Conservation (phyloP, 2,113 vertebrate genomes). For the Mastomys coucha region DNA sequence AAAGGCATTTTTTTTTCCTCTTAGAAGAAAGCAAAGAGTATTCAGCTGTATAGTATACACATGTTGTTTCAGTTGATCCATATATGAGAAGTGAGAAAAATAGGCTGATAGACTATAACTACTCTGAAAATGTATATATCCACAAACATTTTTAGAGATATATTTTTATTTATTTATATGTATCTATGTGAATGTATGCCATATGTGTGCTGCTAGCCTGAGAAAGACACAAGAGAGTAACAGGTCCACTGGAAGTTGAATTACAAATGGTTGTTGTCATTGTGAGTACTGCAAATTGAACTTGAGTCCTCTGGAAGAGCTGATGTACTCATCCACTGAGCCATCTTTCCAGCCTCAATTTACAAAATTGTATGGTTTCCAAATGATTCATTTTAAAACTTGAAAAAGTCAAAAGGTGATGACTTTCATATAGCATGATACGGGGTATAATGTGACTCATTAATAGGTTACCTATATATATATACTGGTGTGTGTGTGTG, state of each 20-base stretch:
- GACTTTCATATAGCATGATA: slow-evolving; percentile 33
- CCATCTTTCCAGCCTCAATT: background rate
- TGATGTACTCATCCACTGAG: background rate
- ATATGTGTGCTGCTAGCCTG: background rate
- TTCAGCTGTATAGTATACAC: background rate
- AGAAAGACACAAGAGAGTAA: background rate
- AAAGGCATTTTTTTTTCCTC: background rate
- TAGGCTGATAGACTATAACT: background rate
- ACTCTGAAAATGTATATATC: slow-evolving; percentile 45
- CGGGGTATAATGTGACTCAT: background rate
- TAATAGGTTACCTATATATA: slow-evolving; percentile 56
- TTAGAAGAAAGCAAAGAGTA: slow-evolving; percentile 34
- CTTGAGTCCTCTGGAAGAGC: background rate
- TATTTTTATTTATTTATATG: background rate
- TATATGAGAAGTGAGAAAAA: background rate
- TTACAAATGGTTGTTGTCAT: background rate
- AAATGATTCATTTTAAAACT: slow-evolving; percentile 41
- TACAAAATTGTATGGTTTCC: background rate
- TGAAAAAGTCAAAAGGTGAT: slow-evolving; percentile 8
- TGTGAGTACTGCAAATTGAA: background rate
- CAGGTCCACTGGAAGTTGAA: background rate
- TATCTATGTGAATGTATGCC: background rate
- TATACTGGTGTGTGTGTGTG: background rate
- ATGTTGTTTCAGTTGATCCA: slow-evolving; percentile 12
- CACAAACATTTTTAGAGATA: slow-evolving; percentile 4